Percentiles rank a stretch among this genome's conserved stretches.
phyloP scores from a whole-genome alignment of 2,797 vertebrate species.

The Silurus aristotelis region DNA sequence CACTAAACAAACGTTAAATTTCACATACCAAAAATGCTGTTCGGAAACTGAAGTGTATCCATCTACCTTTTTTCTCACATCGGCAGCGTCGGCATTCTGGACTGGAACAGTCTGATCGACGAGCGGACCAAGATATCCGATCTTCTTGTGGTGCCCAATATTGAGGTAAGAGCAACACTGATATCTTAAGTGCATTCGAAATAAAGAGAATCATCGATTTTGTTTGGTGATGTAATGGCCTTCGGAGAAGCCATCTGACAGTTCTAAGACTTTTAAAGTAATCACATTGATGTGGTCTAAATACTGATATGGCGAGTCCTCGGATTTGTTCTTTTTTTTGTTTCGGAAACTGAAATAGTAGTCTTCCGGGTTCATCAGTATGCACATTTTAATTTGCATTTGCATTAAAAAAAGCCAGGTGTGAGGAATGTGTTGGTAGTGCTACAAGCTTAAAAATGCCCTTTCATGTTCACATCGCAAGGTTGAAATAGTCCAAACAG shows the following conservation, averaged over 20 bases:
- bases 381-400: background rate
- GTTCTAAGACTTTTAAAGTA: constrained; percentile 15
- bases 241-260: background rate
- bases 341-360: background rate
- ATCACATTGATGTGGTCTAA: constrained; percentile 36
- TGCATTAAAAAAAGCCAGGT: background rate
- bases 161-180: constrained; percentile 73
- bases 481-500: background rate
- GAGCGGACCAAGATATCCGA: constrained; percentile 76
- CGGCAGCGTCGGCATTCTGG: constrained; percentile 86
- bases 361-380: background rate
- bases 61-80: constrained; percentile 19
- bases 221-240: constrained; percentile 22
- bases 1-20: background rate
- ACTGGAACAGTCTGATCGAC: constrained; percentile 87
- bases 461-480: background rate
- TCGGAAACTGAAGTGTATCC: background rate
- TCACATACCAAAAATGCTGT: background rate
- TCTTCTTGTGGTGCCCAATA: constrained; percentile 84
- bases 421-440: background rate
- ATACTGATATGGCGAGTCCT: background rate
- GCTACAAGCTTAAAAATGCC: background rate
- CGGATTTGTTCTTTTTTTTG: background rate
- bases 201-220: constrained; percentile 36
- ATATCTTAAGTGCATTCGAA: constrained; percentile 37